These are phyloP conservation scores for Ectobius pallidus DNA, from an alignment of 2,888 invertebrate genomes.

Conservation along the genomic window DNA sequence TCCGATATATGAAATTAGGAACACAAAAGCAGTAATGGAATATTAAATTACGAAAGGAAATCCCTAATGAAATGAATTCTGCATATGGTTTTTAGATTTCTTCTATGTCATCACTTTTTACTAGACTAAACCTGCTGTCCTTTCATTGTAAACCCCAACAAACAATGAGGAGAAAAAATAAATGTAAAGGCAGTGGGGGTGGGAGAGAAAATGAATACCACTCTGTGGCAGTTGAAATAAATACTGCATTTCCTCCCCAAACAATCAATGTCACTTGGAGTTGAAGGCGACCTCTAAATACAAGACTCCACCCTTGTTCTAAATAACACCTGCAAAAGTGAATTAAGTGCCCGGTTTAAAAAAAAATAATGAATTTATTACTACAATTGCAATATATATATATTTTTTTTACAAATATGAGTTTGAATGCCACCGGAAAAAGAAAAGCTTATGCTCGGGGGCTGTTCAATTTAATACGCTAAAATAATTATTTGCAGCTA, in stretches of 20 bases:
- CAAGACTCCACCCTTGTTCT: background rate
- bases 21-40: no score
- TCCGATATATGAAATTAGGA: no score
- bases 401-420: no score
- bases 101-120: background rate
- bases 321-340: background rate
- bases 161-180: constrained; percentile 21
- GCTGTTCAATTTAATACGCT: no score
- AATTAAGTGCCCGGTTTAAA: background rate
- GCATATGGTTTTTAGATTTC: constrained; percentile 8
- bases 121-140: constrained; percentile 14
- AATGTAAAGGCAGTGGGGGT: constrained; percentile 15
- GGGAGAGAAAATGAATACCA: constrained; percentile 29
- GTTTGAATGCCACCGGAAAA: no score
- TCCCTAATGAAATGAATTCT: background rate
- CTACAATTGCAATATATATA: no score
- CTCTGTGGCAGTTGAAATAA: constrained; percentile 34
- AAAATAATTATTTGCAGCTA: no score
- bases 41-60: constrained; percentile 1
- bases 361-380: no score
- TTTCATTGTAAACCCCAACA: constrained; percentile 14
- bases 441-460: no score
- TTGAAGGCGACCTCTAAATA: constrained; percentile 13
- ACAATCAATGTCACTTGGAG: constrained; percentile 15
- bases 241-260: constrained; percentile 34